Conservation (phyloP, 2,113 vertebrate species). For the Apaloderma vittatum region DNA sequence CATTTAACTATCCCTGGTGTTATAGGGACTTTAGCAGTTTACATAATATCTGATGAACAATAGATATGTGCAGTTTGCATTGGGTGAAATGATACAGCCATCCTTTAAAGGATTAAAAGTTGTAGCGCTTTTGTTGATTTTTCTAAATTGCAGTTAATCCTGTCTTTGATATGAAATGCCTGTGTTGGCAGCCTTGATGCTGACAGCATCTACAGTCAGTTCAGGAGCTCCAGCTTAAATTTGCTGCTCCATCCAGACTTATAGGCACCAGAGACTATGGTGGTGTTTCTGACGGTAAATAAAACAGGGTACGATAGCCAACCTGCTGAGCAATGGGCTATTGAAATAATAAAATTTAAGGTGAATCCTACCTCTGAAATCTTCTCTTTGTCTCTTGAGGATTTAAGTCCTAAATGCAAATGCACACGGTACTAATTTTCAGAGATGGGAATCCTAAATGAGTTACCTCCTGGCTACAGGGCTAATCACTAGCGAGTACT, state of each 20-base stretch:
- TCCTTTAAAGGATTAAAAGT: constrained; percentile 45
- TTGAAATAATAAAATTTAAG: constrained; percentile 11
- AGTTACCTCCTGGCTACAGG: not conserved
- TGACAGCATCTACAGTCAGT: constrained; percentile 23
- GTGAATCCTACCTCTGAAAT: not conserved
- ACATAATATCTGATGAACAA: constrained; percentile 20
- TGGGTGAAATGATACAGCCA: constrained; percentile 24
- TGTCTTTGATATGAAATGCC: constrained; percentile 24
- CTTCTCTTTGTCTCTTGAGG: not conserved
- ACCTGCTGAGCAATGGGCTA: not conserved
- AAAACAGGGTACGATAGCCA: not conserved
- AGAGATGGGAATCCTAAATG: not conserved
- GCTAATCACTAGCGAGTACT: not conserved
- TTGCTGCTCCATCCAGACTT: not conserved
- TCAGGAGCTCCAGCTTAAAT: constrained; percentile 12
- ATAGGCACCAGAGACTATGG: constrained; percentile 23
- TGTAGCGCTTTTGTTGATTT: not conserved
- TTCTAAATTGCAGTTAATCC: constrained; percentile 14
- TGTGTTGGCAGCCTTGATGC: constrained; percentile 1
- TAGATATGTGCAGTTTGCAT: not conserved
- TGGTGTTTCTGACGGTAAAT: constrained; percentile 32
- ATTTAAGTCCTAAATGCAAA: not conserved
- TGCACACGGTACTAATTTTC: not conserved
- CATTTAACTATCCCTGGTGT: constrained; percentile 40
- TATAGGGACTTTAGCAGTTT: constrained; percentile 47